Conservation (phyloP, 2,113 vertebrate species). For the Triplophysa dalaica region DNA sequence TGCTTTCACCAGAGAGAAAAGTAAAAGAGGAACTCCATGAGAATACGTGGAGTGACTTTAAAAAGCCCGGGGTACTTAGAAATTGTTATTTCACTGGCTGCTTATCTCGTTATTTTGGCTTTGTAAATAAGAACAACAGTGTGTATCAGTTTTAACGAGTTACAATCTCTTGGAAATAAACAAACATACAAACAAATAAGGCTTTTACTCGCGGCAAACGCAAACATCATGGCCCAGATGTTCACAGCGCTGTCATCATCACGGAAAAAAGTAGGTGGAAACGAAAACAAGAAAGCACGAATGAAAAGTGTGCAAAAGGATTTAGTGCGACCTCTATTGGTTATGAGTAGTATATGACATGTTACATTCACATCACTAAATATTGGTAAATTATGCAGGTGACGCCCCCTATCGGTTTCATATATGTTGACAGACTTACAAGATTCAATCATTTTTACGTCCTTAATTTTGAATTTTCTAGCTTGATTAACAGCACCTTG, state of each 20-base stretch:
- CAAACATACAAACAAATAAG: too few species aligned
- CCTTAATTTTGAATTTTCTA: too few species aligned
- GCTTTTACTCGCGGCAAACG: not conserved
- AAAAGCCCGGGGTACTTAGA: slow-evolving; percentile 16
- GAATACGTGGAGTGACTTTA: not conserved
- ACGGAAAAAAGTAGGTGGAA: slow-evolving; percentile 14
- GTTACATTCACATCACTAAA: not conserved
- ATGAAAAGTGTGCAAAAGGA: not conserved
- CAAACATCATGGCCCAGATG: not conserved
- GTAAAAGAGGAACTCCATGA: slow-evolving; percentile 37
- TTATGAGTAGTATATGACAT: not conserved
- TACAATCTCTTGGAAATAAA: not conserved
- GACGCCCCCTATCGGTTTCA: not conserved
- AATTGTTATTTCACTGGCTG: not conserved
- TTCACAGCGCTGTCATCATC: slow-evolving; percentile 1
- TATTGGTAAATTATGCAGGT: not conserved
- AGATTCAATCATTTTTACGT: too few species aligned
- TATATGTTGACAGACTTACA: not conserved
- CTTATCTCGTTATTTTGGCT: too few species aligned
- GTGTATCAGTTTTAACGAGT: not conserved
- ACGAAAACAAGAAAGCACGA: not conserved
- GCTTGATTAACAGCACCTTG: too few species aligned
- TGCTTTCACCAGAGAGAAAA: slow-evolving; percentile 45
- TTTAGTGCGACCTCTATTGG: slow-evolving; percentile 44
- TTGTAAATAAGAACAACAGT: not conserved